Percentiles rank a stretch among this genome's conserved stretches.
These are phyloP conservation scores for Lagopus muta DNA, from an alignment of 2,113 vertebrate genomes.

Conservation along the genomic window DNA sequence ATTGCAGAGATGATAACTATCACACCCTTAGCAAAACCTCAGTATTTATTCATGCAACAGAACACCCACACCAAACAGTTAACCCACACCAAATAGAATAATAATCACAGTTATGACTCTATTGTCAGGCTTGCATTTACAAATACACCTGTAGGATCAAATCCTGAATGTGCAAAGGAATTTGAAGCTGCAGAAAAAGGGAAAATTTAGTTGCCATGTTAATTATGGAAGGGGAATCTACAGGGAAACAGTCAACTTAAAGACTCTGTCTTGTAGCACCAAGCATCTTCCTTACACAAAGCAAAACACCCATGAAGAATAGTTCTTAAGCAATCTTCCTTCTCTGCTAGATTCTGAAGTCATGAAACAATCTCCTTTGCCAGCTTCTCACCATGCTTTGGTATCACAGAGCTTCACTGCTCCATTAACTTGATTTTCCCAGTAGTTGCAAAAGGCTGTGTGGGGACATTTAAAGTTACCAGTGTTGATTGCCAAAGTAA, in stretches of 20 bases:
- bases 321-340: not conserved
- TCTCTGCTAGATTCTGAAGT: not conserved
- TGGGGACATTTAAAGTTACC: not conserved
- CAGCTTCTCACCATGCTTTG: not conserved
- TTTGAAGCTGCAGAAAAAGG: not conserved
- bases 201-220: not conserved
- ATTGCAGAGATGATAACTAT: conserved; percentile 11
- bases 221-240: not conserved
- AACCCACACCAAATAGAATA: not conserved
- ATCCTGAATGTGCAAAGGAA: not conserved
- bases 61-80: not conserved
- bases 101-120: not conserved
- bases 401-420: not conserved
- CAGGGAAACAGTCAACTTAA: not conserved
- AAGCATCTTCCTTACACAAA: accelerated
- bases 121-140: not conserved
- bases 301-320: not conserved
- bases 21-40: not conserved
- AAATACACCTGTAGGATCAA: not conserved
- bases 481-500: not conserved
- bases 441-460: not conserved
- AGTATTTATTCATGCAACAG: not conserved
- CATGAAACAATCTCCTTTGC: accelerated
- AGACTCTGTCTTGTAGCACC: not conserved
- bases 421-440: not conserved